Evolutionary conservation across 2,797 vertebrate genomes (phyloP), one percentile per base, ranked within the genome.

Genomic region (Megalops cyprinoides): DNA sequence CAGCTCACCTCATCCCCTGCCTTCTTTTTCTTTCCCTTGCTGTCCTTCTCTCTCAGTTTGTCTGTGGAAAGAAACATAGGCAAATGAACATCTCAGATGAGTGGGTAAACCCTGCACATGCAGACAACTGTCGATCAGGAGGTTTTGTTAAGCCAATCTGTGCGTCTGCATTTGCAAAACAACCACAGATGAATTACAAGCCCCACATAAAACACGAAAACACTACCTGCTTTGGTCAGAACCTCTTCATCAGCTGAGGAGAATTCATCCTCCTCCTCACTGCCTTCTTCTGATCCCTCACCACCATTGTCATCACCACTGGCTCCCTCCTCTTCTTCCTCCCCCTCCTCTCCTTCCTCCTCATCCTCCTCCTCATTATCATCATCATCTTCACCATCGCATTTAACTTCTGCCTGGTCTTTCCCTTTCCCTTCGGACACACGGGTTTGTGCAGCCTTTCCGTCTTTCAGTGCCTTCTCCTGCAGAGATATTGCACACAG

Each of bases 171-270:
- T 20, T 39, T 3, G 1, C 7, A 51, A 51, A 51, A 7, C 49
- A 51, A 51, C 31, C 51, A 14, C 20, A 25, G 51, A 58, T 28
- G 18, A 0, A 28, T 56, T 20, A 28, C 53, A 20, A 20, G 4
- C 20, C 51, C n/a, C 39, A 34, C n/a, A n/a, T n/a, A n/a, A n/a
- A n/a, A 51, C 1, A n/a, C 20, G 56, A 1, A 23, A 55, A 28
- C 12, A 44, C 86, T 77, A 98, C 98, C 98, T 86, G 97, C 95
- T 96, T 96, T 96, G 49, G 95, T 95, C 62, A 98, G 94, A 81
- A 98, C 90, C 78, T 90, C 90, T 86, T 98, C 97, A 76, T 99
- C 97, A 4, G 89, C 92, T 0, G 96, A 89, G 0, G 95, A 95
- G 88, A 95, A 97, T 55, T 96, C 95, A 0, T 95, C 94, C 2